Evolutionary conservation across 1,140 invertebrate species (phyloP).

Genomic region (Drosophila orena): DNA sequence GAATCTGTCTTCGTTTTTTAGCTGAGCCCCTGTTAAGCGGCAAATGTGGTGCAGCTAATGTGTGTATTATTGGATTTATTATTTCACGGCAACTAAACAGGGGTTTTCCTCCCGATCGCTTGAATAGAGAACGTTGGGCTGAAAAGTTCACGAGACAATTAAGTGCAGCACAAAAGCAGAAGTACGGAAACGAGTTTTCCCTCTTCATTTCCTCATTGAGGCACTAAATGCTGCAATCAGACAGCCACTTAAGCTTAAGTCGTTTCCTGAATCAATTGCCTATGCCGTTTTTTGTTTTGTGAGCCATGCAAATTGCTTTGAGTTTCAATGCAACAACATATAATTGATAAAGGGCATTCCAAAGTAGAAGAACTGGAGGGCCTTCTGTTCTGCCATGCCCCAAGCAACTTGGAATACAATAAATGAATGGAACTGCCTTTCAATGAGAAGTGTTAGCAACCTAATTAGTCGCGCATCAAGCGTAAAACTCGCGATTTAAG

Average conservation of each 20-base stretch:
- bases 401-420: no score
- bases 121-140: background rate
- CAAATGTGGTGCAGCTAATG: slow-evolving; percentile 33
- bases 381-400: no score
- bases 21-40: slow-evolving; percentile 23
- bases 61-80: slow-evolving; percentile 40
- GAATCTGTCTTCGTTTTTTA: slow-evolving; percentile 7
- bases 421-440: no score
- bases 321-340: slow-evolving; percentile 1
- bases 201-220: slow-evolving; percentile 43
- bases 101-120: background rate
- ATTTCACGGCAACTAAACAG: slow-evolving; percentile 7
- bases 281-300: slow-evolving; percentile 13
- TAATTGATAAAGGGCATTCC: background rate
- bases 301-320: slow-evolving; percentile 55
- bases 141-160: slow-evolving; percentile 27
- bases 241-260: slow-evolving; percentile 44
- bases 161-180: background rate
- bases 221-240: slow-evolving; percentile 4
- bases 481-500: background rate
- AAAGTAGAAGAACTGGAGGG: background rate
- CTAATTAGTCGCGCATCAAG: background rate
- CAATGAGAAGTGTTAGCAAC: no score
- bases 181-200: background rate
- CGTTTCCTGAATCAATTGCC: slow-evolving; percentile 29